Base-by-base conservation (phyloP, 1,140 invertebrate species). In the Brachionus rubens region DNA sequence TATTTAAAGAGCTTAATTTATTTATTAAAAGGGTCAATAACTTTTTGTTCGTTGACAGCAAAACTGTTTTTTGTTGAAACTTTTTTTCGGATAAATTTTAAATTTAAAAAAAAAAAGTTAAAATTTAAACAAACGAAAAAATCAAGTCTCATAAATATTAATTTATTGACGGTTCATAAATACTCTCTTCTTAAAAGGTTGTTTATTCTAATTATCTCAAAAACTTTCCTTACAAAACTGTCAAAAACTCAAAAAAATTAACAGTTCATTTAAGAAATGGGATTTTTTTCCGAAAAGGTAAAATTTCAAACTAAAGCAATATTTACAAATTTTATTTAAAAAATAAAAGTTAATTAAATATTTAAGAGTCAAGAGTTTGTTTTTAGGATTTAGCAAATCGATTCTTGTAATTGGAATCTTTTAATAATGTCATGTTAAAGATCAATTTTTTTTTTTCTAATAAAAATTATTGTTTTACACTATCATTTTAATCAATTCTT, bases 351-450 rank as follows among this genome's bases (percentile, higher is more conserved):
- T 30, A 54, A 54, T 54, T 54, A 54, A 54, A 54, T 54, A 54
- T 54, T 54, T 54, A 54, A 33, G 52, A 28, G 26, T 54, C n/a
- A n/a, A n/a, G n/a, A n/a, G n/a, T n/a, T n/a, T n/a, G n/a, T n/a
- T n/a, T n/a, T n/a, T n/a, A n/a, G n/a, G n/a, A n/a, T n/a, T n/a
- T n/a, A n/a, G n/a, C n/a, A n/a, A n/a, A n/a, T 54, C 33, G 6
- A 54, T 54, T 54, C n/a, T 16, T 28, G 52, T 54, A 54, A 54
- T 54, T 54, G 52, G 52, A 54, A 54, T 54, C 24, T 54, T 26
- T 54, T 28, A 54, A 54, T 54, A 54, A 33, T 54, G 52, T 54
- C 52, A 54, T 54, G 52, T 54, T 54, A 30, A n/a, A 54, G 52
- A 54, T 54, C 26, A 54, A 54, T 54, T 54, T 54, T 28, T n/a